These are phyloP conservation scores for Polyodon spathula DNA, from an alignment of 2,113 vertebrate species.

Conservation along the genomic window DNA sequence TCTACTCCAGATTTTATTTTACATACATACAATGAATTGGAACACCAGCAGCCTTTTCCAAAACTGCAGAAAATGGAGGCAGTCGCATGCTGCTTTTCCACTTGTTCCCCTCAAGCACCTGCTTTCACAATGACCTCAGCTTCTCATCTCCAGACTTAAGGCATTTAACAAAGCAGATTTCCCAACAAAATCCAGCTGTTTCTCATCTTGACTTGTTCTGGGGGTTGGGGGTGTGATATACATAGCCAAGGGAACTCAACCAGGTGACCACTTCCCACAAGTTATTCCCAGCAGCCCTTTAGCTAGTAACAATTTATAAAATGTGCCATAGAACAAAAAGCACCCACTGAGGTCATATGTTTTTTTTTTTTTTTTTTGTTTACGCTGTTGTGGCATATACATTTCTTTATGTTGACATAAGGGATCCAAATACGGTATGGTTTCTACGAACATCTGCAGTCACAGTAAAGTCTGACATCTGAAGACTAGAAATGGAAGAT, in stretches of 20 bases:
- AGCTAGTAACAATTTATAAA: conserved; percentile 1
- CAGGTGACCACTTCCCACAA: conserved; percentile 48
- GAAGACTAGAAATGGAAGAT: no score
- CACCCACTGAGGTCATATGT: not conserved
- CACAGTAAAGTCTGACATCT: no score
- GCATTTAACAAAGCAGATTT: conserved; percentile 51
- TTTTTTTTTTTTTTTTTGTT: no score
- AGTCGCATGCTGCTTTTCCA: conserved; percentile 27
- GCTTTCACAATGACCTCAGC: conserved; percentile 58
- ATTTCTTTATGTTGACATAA: no score
- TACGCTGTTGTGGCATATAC: no score
- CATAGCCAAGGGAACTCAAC: conserved; percentile 42
- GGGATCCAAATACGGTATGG: no score
- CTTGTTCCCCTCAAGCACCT: conserved; percentile 54
- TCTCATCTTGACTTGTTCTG: conserved; percentile 38
- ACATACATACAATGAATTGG: not conserved
- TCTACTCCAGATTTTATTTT: not conserved
- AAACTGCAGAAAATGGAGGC: conserved; percentile 14
- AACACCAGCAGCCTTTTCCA: conserved; percentile 16
- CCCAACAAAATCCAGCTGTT: conserved; percentile 60
- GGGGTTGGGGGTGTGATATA: conserved; percentile 7
- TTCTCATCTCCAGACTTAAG: conserved; percentile 44
- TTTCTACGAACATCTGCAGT: no score
- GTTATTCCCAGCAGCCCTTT: conserved; percentile 30
- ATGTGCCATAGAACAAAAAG: not conserved